phyloP scores from a whole-genome alignment of 2,888 invertebrate species.

The Anagyrus pseudococci region DNA sequence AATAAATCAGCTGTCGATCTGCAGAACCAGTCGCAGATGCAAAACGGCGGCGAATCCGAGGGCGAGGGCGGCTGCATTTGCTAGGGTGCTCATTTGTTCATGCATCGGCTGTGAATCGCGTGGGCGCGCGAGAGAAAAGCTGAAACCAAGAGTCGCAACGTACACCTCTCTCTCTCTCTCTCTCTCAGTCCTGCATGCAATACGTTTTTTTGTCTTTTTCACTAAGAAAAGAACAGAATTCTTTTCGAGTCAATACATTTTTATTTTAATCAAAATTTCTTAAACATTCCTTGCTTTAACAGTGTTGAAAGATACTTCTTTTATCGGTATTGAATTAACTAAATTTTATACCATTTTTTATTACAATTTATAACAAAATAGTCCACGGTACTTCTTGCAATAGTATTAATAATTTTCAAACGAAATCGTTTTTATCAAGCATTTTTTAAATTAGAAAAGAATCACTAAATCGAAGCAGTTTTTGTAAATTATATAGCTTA shows the following conservation, averaged over 20 bases:
- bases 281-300: too few relatives aligned
- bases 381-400: background rate
- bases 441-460: background rate
- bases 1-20: slow-evolving; percentile 76
- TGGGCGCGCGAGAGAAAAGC: background rate
- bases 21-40: slow-evolving; percentile 81
- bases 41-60: slow-evolving; percentile 81
- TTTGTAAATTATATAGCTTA: slow-evolving; percentile 11
- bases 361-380: too few relatives aligned
- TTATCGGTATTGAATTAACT: too few relatives aligned
- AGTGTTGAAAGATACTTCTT: too few relatives aligned
- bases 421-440: background rate
- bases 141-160: background rate
- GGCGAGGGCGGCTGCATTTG: slow-evolving; percentile 86
- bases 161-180: too few relatives aligned
- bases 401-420: background rate
- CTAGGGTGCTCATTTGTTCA: slow-evolving; percentile 58
- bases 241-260: too few relatives aligned
- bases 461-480: background rate
- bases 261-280: too few relatives aligned
- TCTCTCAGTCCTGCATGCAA: background rate
- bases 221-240: background rate
- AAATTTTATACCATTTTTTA: too few relatives aligned
- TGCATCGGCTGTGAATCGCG: slow-evolving; percentile 24
- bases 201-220: background rate